phyloP scores from a whole-genome alignment of 2,888 invertebrate species.

The Oxystoma pomonae region DNA sequence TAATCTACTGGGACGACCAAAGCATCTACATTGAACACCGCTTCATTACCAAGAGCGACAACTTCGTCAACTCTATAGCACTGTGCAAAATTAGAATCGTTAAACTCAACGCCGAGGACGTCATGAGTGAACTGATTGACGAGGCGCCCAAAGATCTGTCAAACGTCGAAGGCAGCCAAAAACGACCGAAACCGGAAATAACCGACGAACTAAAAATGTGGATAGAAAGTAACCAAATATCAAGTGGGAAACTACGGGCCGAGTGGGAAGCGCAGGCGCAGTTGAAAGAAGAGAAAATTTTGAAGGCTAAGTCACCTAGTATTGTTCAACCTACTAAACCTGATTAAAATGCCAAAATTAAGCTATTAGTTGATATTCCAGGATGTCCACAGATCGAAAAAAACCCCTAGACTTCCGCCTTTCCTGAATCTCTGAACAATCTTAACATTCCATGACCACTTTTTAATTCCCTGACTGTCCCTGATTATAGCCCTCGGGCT shows the following conservation, averaged over 20 bases:
- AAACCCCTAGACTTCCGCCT: no score
- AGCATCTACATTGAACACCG: constrained; percentile 82
- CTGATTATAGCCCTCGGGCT: no score
- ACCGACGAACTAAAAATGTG: constrained; percentile 64
- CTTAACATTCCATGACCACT: no score
- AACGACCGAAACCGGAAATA: constrained; percentile 55
- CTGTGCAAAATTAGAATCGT: constrained; percentile 56
- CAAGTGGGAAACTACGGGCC: constrained; percentile 59
- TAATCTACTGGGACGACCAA: constrained; percentile 81
- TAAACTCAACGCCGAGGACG: constrained; percentile 54
- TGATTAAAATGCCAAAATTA: no score
- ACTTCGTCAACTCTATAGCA: constrained; percentile 63
- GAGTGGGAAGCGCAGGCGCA: not conserved
- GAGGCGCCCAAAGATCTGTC: constrained; percentile 28
- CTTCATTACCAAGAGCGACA: constrained; percentile 66
- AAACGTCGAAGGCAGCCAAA: constrained; percentile 35
- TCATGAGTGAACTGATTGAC: constrained; percentile 47
- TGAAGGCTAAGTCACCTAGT: no score
- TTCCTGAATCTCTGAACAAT: no score
- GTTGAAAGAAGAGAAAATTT: no score
- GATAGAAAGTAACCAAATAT: constrained; percentile 68
- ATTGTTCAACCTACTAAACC: no score
- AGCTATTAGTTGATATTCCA: no score
- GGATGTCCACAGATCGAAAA: no score
- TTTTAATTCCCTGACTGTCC: no score